Conservation (phyloP, 2,888 invertebrate species). For the Melanotus villosus region DNA sequence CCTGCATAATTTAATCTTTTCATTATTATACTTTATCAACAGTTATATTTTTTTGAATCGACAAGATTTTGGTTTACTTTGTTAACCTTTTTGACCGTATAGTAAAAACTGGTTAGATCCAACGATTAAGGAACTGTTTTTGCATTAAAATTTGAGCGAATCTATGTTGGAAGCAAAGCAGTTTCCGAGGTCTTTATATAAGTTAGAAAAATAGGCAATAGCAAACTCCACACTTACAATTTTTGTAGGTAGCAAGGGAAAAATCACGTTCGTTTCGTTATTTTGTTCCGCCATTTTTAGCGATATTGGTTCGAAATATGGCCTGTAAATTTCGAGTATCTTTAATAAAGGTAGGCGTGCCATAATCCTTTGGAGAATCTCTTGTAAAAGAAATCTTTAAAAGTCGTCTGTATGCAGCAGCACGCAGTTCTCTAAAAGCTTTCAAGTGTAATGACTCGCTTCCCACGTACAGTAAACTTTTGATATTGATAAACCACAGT, state of each 20-base stretch:
- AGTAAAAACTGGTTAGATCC: too few relatives aligned
- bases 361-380: slow-evolving; percentile 21
- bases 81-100: too few relatives aligned
- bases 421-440: slow-evolving; percentile 45
- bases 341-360: slow-evolving; percentile 8
- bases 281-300: neutral
- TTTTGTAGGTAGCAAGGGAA: neutral
- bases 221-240: neutral
- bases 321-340: neutral
- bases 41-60: too few relatives aligned
- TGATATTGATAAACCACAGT: slow-evolving; percentile 43
- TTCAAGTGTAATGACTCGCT: slow-evolving; percentile 39
- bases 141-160: too few relatives aligned
- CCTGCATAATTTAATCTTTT: too few relatives aligned
- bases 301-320: neutral
- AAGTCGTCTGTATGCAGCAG: slow-evolving; percentile 39
- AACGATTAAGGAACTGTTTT: too few relatives aligned
- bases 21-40: too few relatives aligned
- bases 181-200: too few relatives aligned
- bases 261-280: neutral
- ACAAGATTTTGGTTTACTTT: too few relatives aligned
- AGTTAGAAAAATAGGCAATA: neutral
- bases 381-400: slow-evolving; percentile 29
- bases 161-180: too few relatives aligned
- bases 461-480: slow-evolving; percentile 37